These are phyloP conservation scores for Brachionus plicatilis DNA, from an alignment of 1,140 invertebrate species.

Conservation along the genomic window DNA sequence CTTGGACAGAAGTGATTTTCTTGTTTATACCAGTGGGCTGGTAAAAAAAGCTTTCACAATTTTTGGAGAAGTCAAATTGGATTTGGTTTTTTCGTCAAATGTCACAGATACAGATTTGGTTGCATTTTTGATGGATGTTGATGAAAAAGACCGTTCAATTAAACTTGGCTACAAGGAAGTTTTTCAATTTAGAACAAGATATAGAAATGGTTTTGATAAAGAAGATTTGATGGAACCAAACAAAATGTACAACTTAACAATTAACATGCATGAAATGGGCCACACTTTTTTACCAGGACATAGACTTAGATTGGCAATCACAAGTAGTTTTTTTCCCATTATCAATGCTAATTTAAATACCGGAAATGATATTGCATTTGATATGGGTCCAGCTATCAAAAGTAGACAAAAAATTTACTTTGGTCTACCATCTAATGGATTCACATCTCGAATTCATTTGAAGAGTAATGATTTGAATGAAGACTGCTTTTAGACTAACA, in stretches of 20 bases:
- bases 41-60: not conserved
- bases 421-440: not conserved
- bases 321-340: no score
- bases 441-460: not conserved
- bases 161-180: not conserved
- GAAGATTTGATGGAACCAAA: not conserved
- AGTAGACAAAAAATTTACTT: no score
- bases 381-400: no score
- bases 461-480: not conserved
- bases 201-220: conserved; percentile 9
- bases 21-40: not conserved
- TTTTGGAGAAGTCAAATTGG: not conserved
- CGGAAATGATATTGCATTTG: no score
- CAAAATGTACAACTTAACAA: not conserved
- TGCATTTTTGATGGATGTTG: not conserved
- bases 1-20: not conserved
- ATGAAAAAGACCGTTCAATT: not conserved
- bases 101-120: conserved; percentile 15
- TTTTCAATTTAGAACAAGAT: not conserved
- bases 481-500: not conserved
- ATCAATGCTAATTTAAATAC: no score
- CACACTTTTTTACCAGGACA: conserved; percentile 13
- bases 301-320: not conserved
- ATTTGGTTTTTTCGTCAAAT: not conserved
- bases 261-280: not conserved